Evolutionary conservation across 2,113 vertebrate species (phyloP).

Genomic region (Dipodomys stephensi): DNA sequence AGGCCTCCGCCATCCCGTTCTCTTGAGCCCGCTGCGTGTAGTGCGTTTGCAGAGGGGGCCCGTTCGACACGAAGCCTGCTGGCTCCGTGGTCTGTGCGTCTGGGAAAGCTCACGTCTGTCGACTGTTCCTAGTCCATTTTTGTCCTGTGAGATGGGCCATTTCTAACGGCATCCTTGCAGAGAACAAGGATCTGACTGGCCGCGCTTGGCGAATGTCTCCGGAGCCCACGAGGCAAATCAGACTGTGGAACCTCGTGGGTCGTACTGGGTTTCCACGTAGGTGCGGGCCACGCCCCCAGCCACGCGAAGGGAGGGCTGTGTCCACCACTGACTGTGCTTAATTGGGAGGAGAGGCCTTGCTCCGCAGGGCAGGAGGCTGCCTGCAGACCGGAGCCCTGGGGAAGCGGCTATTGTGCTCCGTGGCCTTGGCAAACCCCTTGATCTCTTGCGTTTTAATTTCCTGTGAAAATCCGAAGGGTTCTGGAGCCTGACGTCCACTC

Average conservation of each 20-base stretch:
- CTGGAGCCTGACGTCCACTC: background rate
- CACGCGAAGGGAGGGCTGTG: background rate
- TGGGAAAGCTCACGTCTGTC: accelerated
- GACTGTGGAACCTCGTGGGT: too few species aligned
- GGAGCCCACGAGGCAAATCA: too few species aligned
- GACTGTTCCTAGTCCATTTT: accelerated
- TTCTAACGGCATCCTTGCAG: background rate
- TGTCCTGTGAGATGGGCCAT: too few species aligned
- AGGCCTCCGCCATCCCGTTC: too few species aligned
- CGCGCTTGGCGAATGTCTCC: too few species aligned
- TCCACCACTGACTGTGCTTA: background rate
- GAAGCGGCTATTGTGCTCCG: background rate
- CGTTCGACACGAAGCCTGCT: too few species aligned
- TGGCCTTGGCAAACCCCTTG: constrained; percentile 65
- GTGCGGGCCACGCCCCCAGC: too few species aligned
- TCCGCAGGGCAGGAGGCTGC: background rate
- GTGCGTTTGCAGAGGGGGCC: too few species aligned
- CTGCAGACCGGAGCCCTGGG: background rate
- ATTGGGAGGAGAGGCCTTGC: background rate
- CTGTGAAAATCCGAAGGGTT: constrained; percentile 28
- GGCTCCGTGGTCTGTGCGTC: background rate
- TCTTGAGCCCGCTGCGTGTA: too few species aligned
- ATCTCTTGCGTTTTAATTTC: constrained; percentile 53
- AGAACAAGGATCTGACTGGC: too few species aligned
- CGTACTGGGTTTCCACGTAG: background rate